Evolutionary conservation across 64 coral and sea anemone genomes (phyloP), one percentile per base, ranked within the genome.

Genomic region (Stichodactyla mertensii): DNA sequence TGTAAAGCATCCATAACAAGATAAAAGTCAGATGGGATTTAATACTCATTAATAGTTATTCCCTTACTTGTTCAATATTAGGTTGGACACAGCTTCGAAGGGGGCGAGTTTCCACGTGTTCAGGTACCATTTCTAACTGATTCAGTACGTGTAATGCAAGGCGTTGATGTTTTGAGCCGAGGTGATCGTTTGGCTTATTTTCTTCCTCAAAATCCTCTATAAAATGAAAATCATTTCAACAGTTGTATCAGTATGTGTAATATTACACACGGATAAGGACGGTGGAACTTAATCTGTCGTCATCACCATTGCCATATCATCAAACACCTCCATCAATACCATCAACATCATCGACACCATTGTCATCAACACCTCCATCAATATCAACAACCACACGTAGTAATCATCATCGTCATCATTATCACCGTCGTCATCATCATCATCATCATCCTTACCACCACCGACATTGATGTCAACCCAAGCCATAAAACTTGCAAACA

Each of bases 51-150:
- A 74, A 74, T 74, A 74, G 7, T 12, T 74, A 74, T 74, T 6
- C 9, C 22, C 15, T 51, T 51, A 98, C 96, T 86, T 98, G 96
- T 69, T 98, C 90, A 31, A 92, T 98, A 18, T 60, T 94, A 7
- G 87, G 82, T 36, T 98, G 96, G 36, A 79, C 89, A 58, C 89
- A 88, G 62, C 77, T 92, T 52, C 90, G 88, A n/a, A 98, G 80
- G 74, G 86, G 22, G 83, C 96, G 77, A 69, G 96, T 98, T 89
- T 98, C 96, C 61, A 98, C 90, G 77, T 98, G 90, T 61, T 98
- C 96, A 22, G 92, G 92, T 10, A 98, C 93, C 9, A 94, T 67
- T 28, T 94, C 84, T 45, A 94, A 28, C n/a, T 92, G 88, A 28
- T 98, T 98, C 54, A 98, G 57, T 13, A 92, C 96, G 59, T 94